Base-by-base conservation (phyloP, 2,888 invertebrate genomes). In the Rhopalosiphum nymphaeae region DNA sequence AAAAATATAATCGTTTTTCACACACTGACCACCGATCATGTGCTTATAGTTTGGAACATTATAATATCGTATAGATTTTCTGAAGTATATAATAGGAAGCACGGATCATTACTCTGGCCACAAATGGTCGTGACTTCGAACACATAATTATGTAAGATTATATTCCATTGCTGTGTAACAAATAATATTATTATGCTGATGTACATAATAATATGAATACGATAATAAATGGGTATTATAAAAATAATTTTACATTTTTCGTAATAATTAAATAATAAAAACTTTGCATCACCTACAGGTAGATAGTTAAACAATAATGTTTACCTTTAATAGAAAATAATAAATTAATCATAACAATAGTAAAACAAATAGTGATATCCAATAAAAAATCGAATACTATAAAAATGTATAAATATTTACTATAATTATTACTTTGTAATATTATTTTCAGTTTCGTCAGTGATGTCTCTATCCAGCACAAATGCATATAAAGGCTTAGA, bases 401-500 rank as follows among this genome's bases (percentile, higher is more conserved):
- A 78, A 78, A 78, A 21, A 53, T 53, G 21, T 53, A 53, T n/a
- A 0, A 78, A 7, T 7, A 78, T 78, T 78, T 29, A 46, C 78
- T 36, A 78, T 36, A 78, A 78, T 49, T 16, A 87, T 49, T 87
- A 85, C 26, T 92, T 53, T 36, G 91, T 46, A 90, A 94, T 67
- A 56, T 42, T 42, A 90, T 87, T 95, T 95, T 95, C 96, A 98
- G 98, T 98, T 95, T 97, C 98, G 93, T 97, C 98, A 95, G 97
- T 97, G 96, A 98, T 98, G 98, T 97, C 97, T 93, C 96, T 98
- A 95, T 97, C 97, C 91, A 97, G 97, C 29, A 97, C 97, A 94
- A 97, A 97, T 94, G 96, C 97, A 93, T 98, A 97, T 96, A 97
- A 98, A 96, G 98, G 98, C 84, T 97, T 98, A 96, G 98, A 99